These are phyloP conservation scores for Serilophus lunatus DNA, from an alignment of 2,113 vertebrate species.

Conservation along the genomic window DNA sequence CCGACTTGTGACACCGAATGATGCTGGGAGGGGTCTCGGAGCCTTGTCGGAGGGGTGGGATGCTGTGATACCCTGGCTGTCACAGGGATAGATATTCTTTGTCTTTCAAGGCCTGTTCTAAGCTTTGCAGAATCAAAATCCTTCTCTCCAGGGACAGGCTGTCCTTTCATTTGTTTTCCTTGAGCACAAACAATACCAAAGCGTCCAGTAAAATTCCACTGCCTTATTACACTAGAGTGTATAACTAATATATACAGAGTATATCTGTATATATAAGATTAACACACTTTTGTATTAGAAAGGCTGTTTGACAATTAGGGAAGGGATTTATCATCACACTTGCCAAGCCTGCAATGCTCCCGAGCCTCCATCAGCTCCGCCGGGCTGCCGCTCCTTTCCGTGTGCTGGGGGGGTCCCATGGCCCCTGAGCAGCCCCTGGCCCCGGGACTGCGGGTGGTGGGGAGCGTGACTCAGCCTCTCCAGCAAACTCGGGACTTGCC, in stretches of 20 bases:
- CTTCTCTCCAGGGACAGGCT: rapidly evolving
- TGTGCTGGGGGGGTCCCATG: rapidly evolving
- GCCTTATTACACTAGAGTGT: background rate
- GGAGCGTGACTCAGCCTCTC: background rate
- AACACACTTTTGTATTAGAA: background rate
- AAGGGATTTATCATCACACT: background rate
- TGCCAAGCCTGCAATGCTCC: rapidly evolving
- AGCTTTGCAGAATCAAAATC: background rate
- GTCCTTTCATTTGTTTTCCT: background rate
- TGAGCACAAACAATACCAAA: background rate
- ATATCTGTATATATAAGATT: rapidly evolving
- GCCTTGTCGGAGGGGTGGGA: rapidly evolving
- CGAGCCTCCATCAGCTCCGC: background rate
- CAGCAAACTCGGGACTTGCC: background rate
- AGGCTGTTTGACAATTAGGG: background rate
- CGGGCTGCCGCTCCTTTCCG: rapidly evolving
- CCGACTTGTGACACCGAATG: rapidly evolving
- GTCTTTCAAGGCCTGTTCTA: background rate
- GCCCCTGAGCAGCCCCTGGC: background rate
- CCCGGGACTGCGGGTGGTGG: background rate
- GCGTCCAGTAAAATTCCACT: background rate
- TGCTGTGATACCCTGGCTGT: rapidly evolving
- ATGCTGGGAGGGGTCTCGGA: background rate
- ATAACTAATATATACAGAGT: background rate
- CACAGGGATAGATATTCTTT: background rate